Evolutionary conservation across 2,113 vertebrate species (phyloP).

Genomic region (Paramormyrops kingsleyae): DNA sequence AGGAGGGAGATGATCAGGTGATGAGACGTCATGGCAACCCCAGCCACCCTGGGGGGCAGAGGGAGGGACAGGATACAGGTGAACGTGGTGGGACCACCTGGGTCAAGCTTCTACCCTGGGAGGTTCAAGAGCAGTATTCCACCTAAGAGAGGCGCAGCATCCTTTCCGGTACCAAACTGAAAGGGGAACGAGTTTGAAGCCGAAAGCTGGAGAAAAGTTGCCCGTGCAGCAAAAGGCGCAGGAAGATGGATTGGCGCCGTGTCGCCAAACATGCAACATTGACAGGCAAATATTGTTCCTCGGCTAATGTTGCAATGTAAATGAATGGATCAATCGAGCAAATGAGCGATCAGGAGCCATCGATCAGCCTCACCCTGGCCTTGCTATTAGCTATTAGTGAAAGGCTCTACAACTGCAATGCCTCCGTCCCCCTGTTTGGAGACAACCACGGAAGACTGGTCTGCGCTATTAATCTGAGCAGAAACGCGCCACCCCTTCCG

Average conservation of each 20-base stretch:
- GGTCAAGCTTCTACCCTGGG: not conserved
- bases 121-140: not conserved
- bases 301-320: constrained; percentile 51
- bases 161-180: not conserved
- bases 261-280: constrained; percentile 30
- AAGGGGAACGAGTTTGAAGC: not conserved
- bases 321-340: constrained; percentile 61
- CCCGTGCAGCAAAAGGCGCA: not conserved
- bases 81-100: not conserved
- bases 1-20: constrained; percentile 21
- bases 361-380: not conserved
- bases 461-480: not conserved
- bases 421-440: not conserved
- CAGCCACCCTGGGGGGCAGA: not conserved
- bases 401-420: not conserved
- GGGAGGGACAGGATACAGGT: not conserved
- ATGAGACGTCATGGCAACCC: not conserved
- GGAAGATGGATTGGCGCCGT: not conserved
- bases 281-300: constrained; percentile 59
- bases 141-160: not conserved
- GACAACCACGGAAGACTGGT: not conserved
- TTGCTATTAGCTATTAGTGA: not conserved
- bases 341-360: constrained; percentile 39
- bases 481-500: not conserved
- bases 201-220: constrained; percentile 12